phyloP scores from a whole-genome alignment of 2,888 invertebrate genomes.

The Metopia argyrocephala region DNA sequence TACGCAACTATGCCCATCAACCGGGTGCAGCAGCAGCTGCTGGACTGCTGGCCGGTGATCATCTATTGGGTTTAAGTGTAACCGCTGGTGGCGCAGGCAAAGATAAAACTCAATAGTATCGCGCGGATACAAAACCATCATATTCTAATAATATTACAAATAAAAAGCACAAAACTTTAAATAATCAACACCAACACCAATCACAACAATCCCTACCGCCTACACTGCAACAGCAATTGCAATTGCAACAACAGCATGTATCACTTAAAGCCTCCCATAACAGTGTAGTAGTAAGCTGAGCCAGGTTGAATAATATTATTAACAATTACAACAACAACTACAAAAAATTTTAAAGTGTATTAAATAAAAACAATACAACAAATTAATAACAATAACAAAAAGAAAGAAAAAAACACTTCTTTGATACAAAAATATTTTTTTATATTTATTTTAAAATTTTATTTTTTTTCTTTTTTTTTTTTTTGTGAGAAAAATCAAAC shows the following conservation, averaged over 20 bases:
- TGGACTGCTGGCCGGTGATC: conserved; percentile 84
- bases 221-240: conserved; percentile 59
- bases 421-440: too few relatives aligned
- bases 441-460: not conserved
- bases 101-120: conserved; percentile 77
- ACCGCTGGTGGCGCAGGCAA: conserved; percentile 73
- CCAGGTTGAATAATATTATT: conserved; percentile 8
- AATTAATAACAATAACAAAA: too few relatives aligned
- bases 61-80: conserved; percentile 80
- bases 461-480: conserved; percentile 10
- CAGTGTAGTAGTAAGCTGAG: conserved; percentile 55
- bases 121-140: conserved; percentile 15
- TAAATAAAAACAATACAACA: not conserved
- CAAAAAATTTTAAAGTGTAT: conserved; percentile 8
- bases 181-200: conserved; percentile 26
- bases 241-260: conserved; percentile 50
- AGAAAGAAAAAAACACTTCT: too few relatives aligned
- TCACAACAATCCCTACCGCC: conserved; percentile 26
- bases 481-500: conserved; percentile 4
- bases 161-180: not conserved
- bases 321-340: not conserved
- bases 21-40: conserved; percentile 79
- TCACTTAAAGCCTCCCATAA: conserved; percentile 49
- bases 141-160: not conserved
- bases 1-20: conserved; percentile 96